These are phyloP conservation scores for Apistogramma diplotaenia DNA, from an alignment of 2,113 vertebrate species.

Conservation along the genomic window DNA sequence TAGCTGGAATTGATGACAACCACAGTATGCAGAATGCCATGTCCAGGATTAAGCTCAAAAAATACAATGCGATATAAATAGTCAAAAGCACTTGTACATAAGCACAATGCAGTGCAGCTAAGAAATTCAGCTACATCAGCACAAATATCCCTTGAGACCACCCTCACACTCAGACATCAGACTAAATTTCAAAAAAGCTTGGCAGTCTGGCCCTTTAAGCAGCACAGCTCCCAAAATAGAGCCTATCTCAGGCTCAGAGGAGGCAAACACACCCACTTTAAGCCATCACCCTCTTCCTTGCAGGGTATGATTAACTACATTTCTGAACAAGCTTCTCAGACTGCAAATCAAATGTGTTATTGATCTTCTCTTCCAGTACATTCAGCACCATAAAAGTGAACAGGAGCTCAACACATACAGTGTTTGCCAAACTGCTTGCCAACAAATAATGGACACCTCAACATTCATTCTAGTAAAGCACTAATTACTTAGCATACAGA, in stretches of 20 bases:
- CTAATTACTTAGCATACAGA: not conserved
- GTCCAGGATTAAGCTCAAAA: not conserved
- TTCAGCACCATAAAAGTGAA: not conserved
- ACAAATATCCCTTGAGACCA: not conserved
- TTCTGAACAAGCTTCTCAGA: not conserved
- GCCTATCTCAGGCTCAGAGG: slow-evolving; percentile 16
- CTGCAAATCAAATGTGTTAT: slow-evolving; percentile 3
- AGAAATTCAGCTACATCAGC: slow-evolving; percentile 11
- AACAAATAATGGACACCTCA: not conserved
- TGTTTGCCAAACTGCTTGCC: not conserved
- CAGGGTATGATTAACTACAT: not conserved
- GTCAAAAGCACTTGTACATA: not conserved
- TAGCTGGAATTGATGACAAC: not conserved
- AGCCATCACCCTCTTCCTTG: slow-evolving; percentile 15
- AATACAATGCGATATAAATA: not conserved
- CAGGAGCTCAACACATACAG: not conserved
- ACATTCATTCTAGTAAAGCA: not conserved
- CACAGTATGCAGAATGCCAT: not conserved
- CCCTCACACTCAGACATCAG: not conserved
- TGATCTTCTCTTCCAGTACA: slow-evolving; percentile 4
- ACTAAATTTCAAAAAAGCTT: not conserved
- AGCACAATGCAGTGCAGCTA: not conserved
- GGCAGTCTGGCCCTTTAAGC: slow-evolving; percentile 34
- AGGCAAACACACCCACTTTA: slow-evolving; percentile 27
- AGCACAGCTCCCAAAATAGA: slow-evolving; percentile 55